These are phyloP conservation scores for Zelostemma sp. DNA, from an alignment of 1,140 invertebrate species.

Conservation along the genomic window DNA sequence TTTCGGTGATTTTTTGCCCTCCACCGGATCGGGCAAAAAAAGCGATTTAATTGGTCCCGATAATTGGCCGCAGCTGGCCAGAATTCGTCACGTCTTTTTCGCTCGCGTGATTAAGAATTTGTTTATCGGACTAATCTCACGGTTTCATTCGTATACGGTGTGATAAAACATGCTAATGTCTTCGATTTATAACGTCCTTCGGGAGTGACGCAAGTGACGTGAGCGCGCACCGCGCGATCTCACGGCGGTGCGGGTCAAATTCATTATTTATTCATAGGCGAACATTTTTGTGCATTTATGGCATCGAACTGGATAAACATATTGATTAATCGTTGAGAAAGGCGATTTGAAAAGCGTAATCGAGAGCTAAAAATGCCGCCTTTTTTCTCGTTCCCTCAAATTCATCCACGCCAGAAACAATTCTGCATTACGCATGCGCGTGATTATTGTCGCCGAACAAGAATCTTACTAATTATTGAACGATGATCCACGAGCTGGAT, in stretches of 20 bases:
- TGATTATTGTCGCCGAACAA: no score
- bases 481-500: conserved; percentile 7
- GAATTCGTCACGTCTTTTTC: not conserved
- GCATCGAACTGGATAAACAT: conserved; percentile 3
- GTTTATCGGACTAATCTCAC: no score
- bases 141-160: not conserved
- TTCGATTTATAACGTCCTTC: conserved; percentile 34
- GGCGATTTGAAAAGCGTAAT: not conserved
- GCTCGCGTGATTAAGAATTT: not conserved
- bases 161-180: conserved; percentile 21
- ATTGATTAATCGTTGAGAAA: conserved; percentile 3
- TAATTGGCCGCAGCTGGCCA: no score
- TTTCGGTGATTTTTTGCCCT: no score
- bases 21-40: no score
- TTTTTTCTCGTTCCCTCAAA: not conserved
- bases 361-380: not conserved
- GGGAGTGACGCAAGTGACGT: conserved; percentile 24
- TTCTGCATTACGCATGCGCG: no score
- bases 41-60: no score
- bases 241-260: conserved; percentile 14
- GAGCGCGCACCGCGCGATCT: conserved; percentile 9
- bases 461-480: not conserved
- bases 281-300: conserved; percentile 6
- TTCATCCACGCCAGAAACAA: not conserved
- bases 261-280: conserved; percentile 12